Evolutionary conservation across 2,797 vertebrate genomes (phyloP), one percentile per base, ranked within the genome.

Genomic region (Paramormyrops hopkinsi): DNA sequence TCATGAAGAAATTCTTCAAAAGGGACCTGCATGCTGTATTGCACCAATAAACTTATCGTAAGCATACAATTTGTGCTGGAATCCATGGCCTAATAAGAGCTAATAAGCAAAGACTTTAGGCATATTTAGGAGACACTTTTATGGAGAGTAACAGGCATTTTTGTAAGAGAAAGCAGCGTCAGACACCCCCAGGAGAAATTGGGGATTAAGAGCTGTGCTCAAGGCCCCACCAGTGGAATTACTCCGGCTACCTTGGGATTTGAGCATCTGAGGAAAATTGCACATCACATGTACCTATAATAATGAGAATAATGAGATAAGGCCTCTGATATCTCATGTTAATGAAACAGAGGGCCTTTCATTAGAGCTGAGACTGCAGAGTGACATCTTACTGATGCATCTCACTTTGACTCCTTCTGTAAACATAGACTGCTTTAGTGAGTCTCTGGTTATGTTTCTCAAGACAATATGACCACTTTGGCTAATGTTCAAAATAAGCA

Each of bases 401-500:
- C 44, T 79, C 48, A 56, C 9, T 87, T 41, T 87, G 85, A 87
- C 53, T 59, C 7, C 9, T 33, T 44, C 19, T 11, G 65, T 88
- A 88, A 88, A 79, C 65, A 73, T 2, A 79, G 17, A 79, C 44
- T 50, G 46, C 65, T 51, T 37, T 54, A 53, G 62, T 76, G 65
- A 37, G 50, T 4, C 29, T 6, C 46, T 22, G 46, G 33, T 33
- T 79, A 50, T 76, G 65, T 11, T 50, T 88, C 69, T 44, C 17
- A 37, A 79, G 48, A 50, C n/a, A 79, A 29, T 53, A 88, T 51
- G 46, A 88, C 69, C 88, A 54, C 46, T 54, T 89, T 86, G 56
- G 54, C 82, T 86, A 85, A 87, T 19, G 62, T 89, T 89, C 44
- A 89, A 86, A 86, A 89, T n/a, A 62, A 89, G 33, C 14, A 65